A percentile compares a stretch with the other conserved stretches of the same genome.
phyloP scores from a whole-genome alignment of 2,797 vertebrate genomes.

The Sarcoramphus papa region DNA sequence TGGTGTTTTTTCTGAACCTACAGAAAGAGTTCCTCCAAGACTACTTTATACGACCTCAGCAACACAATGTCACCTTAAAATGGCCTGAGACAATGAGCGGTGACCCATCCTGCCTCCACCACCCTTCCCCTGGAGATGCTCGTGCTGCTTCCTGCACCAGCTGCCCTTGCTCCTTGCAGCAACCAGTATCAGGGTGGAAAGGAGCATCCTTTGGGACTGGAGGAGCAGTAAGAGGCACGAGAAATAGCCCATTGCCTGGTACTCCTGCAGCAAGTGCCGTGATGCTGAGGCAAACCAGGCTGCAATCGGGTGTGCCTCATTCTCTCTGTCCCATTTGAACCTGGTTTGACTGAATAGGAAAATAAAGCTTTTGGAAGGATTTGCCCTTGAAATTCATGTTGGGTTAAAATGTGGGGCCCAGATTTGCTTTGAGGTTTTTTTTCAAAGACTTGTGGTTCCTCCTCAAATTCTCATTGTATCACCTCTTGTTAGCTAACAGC shows the following conservation, averaged over 20 bases:
- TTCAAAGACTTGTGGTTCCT: background rate
- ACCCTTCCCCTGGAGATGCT: background rate
- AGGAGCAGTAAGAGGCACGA: background rate
- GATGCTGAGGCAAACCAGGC: background rate
- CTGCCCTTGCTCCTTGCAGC: background rate
- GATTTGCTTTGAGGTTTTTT: background rate
- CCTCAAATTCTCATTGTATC: background rate
- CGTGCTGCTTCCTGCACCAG: fast-evolving
- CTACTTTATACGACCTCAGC: background rate
- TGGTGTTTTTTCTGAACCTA: background rate
- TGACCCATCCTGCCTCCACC: background rate
- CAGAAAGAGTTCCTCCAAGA: background rate
- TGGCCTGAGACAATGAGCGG: fast-evolving
- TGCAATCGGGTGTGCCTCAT: background rate
- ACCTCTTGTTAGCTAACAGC: background rate
- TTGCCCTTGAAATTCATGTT: background rate
- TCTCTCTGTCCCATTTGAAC: background rate
- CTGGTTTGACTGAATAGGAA: background rate
- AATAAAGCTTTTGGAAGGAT: background rate
- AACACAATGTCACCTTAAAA: background rate
- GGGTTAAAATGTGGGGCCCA: background rate
- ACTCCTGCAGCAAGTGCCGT: background rate
- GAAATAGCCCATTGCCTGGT: background rate
- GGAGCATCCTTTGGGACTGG: background rate
- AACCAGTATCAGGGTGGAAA: background rate